Percentiles rank a stretch among this genome's conserved stretches.
phyloP scores from a whole-genome alignment of 2,888 invertebrate species.

The Euproctis similis region DNA sequence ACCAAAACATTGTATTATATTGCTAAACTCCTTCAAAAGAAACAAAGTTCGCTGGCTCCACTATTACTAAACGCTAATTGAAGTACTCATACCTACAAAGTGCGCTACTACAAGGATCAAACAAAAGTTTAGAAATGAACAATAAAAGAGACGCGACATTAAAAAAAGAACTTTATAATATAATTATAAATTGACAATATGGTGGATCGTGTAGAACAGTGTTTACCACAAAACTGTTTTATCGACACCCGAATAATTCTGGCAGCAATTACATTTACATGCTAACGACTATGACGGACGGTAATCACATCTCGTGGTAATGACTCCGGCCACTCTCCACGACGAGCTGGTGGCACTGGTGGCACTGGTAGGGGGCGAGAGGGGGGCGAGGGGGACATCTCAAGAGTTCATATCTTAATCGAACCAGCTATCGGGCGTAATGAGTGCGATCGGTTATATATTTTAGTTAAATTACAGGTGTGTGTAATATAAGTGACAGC shows the following conservation, averaged over 20 bases:
- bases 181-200: too few relatives aligned
- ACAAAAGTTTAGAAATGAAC: too few relatives aligned
- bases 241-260: slow-evolving; percentile 3
- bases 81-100: too few relatives aligned
- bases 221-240: slow-evolving; percentile 6
- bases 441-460: slow-evolving; percentile 17
- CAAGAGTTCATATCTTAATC: slow-evolving; percentile 42
- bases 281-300: slow-evolving; percentile 5
- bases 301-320: slow-evolving; percentile 6
- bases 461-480: slow-evolving; percentile 2
- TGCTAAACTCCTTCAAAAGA: too few relatives aligned
- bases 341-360: too few relatives aligned
- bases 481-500: slow-evolving; percentile 3
- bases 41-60: too few relatives aligned
- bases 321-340: background rate
- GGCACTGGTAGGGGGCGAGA: slow-evolving; percentile 2
- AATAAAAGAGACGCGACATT: too few relatives aligned
- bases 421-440: slow-evolving; percentile 44
- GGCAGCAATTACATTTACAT: slow-evolving; percentile 6
- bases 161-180: too few relatives aligned
- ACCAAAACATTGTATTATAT: too few relatives aligned
- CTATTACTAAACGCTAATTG: too few relatives aligned
- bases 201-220: too few relatives aligned
- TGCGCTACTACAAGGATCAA: too few relatives aligned
- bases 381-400: slow-evolving; percentile 27